Conservation (phyloP, 2,888 invertebrate genomes). For the Eurytoma adleriae region DNA sequence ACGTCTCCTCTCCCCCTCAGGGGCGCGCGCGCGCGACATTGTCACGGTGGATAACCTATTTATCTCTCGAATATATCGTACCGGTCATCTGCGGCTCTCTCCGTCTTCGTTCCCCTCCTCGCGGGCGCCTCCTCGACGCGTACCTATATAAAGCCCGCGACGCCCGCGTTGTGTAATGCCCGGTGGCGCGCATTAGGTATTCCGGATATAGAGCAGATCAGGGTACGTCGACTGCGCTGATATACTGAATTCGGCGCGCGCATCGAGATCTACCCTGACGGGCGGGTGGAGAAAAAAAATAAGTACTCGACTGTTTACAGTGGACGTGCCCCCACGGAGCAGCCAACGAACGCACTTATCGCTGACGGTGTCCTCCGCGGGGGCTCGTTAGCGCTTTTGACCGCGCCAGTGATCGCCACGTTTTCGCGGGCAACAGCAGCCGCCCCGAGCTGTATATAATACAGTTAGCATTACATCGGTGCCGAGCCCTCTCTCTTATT, state of each 20-base stretch:
- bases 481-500: background rate
- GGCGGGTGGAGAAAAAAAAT: too few relatives aligned
- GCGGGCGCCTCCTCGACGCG: background rate
- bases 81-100: constrained; percentile 45
- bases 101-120: background rate
- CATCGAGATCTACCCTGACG: too few relatives aligned
- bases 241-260: background rate
- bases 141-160: constrained; percentile 56
- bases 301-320: too few relatives aligned
- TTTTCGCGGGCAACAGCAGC: constrained; percentile 23
- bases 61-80: constrained; percentile 36
- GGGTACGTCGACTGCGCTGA: background rate
- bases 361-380: too few relatives aligned
- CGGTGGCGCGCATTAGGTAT: constrained; percentile 53
- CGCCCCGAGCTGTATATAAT: background rate
- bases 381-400: background rate
- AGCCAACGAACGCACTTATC: too few relatives aligned
- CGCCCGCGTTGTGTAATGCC: constrained; percentile 64
- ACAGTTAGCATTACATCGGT: too few relatives aligned
- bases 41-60: constrained; percentile 48
- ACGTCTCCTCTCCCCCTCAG: background rate
- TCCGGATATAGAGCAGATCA: constrained; percentile 45
- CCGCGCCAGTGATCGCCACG: constrained; percentile 9
- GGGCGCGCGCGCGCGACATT: constrained; percentile 29
- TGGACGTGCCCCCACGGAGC: too few relatives aligned